Evolutionary conservation across 2,888 invertebrate genomes (phyloP), one percentile per base, ranked within the genome.

Genomic region (Drosophila nr. fundita): DNA sequence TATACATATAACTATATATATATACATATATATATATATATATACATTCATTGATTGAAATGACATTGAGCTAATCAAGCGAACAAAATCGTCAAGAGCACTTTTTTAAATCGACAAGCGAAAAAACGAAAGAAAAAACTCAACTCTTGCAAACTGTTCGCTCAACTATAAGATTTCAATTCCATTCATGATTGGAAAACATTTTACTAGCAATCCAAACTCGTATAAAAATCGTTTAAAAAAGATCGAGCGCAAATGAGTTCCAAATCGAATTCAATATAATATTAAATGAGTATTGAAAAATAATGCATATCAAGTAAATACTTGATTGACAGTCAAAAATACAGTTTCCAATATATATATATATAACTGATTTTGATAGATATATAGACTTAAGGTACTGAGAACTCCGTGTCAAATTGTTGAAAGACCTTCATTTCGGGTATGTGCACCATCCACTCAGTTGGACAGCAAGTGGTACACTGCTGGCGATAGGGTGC

Each of bases 41-140:
- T 34, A 36, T 48, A 38, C 59, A 29, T 59, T 68, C 60, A 68
- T 76, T 81, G 78, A 81, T 81, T 78, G 61, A 82, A 81, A 74
- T 78, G 81, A 71, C 81, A 76, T 81, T 81, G 81, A 70, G 82
- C 73, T 67, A 73, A 76, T 80, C 76, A 67, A 79, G 61, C 62
- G 70, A 49, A 24, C 45, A 50, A 40, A 27, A 60, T 65, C 62
- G 36, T 54, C 67, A 59, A 62, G 24, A 29, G 27, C 36, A 72
- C 27, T 50, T 64, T 57, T 18, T 24, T 2, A 4, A 54, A 54
- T 54, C 34, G 36, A 54, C 18, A 34, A 11, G 53, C 8, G 15
- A 34, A 53, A 7, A 24, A n/a, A 7, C 13, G 38, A 60, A 45
- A 27, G 30, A 38, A 24, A 27, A 42, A 34, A 11, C 13, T 2